These are phyloP conservation scores for Dipus sagitta DNA, from an alignment of 2,797 vertebrate genomes.

Conservation along the genomic window DNA sequence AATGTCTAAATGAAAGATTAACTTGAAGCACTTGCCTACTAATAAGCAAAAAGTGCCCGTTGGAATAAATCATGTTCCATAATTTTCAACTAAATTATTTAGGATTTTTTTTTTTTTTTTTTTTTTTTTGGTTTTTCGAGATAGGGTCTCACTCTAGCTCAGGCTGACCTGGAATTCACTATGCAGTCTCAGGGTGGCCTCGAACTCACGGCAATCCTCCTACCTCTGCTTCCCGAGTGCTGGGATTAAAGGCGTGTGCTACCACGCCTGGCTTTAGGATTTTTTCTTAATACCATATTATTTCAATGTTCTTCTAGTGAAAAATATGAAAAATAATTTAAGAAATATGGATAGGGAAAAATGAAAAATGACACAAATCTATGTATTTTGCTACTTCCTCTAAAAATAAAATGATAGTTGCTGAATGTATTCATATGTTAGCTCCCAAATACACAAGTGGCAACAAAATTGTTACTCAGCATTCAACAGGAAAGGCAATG, in stretches of 20 bases:
- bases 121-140: too few species aligned
- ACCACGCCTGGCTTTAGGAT: too few species aligned
- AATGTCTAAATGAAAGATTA: constrained; percentile 50
- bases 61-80: constrained; percentile 43
- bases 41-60: not conserved
- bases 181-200: too few species aligned
- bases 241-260: too few species aligned
- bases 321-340: constrained; percentile 50
- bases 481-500: constrained; percentile 36
- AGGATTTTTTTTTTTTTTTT: too few species aligned
- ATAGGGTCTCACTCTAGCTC: too few species aligned
- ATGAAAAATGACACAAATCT: constrained; percentile 20
- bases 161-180: too few species aligned
- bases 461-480: constrained; percentile 52
- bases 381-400: constrained; percentile 25
- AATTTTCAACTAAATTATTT: constrained; percentile 56
- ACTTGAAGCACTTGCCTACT: constrained; percentile 13
- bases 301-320: not conserved
- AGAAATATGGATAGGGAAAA: constrained; percentile 20
- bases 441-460: not conserved
- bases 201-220: too few species aligned
- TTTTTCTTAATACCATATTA: constrained; percentile 24
- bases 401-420: not conserved
- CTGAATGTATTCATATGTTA: not conserved
- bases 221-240: too few species aligned